Evolutionary conservation across 2,797 vertebrate species (phyloP).

Genomic region (Rhinichthys osculus): DNA sequence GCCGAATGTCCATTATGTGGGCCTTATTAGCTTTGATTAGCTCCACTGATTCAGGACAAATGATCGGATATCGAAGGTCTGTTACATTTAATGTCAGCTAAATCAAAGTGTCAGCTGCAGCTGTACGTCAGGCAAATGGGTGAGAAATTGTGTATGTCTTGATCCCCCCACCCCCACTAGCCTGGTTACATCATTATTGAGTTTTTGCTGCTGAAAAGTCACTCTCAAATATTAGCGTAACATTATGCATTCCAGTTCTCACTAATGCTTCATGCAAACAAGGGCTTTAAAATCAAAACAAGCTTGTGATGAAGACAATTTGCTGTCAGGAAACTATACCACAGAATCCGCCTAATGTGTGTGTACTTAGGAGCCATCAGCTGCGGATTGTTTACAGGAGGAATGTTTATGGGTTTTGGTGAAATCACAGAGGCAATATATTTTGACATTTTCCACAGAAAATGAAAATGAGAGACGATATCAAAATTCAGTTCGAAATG

Average conservation of each 20-base stretch:
- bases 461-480: slow-evolving; percentile 23
- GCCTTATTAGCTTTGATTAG: slow-evolving; percentile 67
- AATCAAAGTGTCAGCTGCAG: slow-evolving; percentile 64
- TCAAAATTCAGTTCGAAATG: too few relatives aligned
- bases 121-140: slow-evolving; percentile 62
- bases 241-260: slow-evolving; percentile 21
- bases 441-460: slow-evolving; percentile 54
- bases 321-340: slow-evolving; percentile 21
- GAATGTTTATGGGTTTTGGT: slow-evolving; percentile 24
- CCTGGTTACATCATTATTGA: slow-evolving; percentile 18
- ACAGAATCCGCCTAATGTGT: slow-evolving; percentile 15
- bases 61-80: slow-evolving; percentile 51
- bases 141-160: slow-evolving; percentile 63
- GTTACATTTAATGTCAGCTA: slow-evolving; percentile 64
- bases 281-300: slow-evolving; percentile 29
- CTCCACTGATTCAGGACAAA: slow-evolving; percentile 62
- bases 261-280: slow-evolving; percentile 45
- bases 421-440: slow-evolving; percentile 50
- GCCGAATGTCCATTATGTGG: slow-evolving; percentile 50
- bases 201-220: slow-evolving; percentile 8
- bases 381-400: slow-evolving; percentile 1
- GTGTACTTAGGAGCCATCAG: slow-evolving; percentile 24
- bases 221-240: slow-evolving; percentile 5
- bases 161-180: neutral
- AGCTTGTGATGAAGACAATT: slow-evolving; percentile 31